Conservation (phyloP, 2,888 invertebrate species). For the Idaea aversata region DNA sequence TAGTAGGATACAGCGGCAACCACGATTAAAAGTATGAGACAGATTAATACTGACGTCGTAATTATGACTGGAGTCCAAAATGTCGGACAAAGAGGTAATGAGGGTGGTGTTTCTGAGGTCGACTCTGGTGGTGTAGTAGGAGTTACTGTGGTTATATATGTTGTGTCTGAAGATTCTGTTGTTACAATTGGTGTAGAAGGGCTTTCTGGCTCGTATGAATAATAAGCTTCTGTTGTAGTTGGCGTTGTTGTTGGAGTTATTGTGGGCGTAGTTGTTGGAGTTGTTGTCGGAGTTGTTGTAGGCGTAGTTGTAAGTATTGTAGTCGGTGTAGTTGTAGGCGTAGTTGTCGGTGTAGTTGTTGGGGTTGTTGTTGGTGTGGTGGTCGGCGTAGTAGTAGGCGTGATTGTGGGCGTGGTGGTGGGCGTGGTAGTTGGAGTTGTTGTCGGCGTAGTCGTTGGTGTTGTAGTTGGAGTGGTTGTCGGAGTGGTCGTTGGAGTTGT, state of each 20-base stretch:
- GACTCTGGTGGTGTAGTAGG: not conserved
- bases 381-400: not conserved
- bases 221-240: not conserved
- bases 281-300: not conserved
- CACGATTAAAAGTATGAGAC: not conserved
- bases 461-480: not conserved
- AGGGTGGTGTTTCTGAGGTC: not conserved
- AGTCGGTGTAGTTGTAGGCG: not conserved
- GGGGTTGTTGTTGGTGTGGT: not conserved
- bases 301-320: not conserved
- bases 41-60: not conserved
- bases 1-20: not conserved
- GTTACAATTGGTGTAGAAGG: not conserved
- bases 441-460: not conserved
- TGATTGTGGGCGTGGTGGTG: not conserved
- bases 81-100: not conserved
- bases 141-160: not conserved
- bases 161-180: not conserved
- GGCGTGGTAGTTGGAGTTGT: not conserved
- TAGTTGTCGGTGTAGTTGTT: not conserved
- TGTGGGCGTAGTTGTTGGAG: not conserved
- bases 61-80: constrained; percentile 2
- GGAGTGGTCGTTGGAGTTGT: not conserved
- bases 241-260: not conserved
- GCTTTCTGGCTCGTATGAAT: not conserved